Evolutionary conservation across 2,888 invertebrate species (phyloP).

Genomic region (Gnatocerus cornutus): DNA sequence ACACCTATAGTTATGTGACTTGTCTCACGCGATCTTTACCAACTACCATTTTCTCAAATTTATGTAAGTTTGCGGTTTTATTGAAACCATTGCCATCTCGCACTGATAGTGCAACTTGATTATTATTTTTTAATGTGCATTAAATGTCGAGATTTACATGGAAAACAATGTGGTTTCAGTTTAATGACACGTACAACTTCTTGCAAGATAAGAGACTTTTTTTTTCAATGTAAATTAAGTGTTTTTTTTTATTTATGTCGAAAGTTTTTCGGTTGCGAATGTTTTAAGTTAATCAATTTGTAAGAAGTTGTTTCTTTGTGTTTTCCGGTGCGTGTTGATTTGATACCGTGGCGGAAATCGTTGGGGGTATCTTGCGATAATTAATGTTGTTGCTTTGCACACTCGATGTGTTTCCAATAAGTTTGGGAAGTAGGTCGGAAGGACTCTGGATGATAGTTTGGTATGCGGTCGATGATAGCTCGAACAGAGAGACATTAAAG

Average conservation of each 20-base stretch:
- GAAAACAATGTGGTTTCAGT: slow-evolving; percentile 10
- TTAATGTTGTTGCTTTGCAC: slow-evolving; percentile 47
- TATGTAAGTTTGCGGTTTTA: slow-evolving; percentile 25
- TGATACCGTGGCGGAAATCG: slow-evolving; percentile 27
- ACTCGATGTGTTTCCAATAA: slow-evolving; percentile 43
- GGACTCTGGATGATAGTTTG: slow-evolving; percentile 45
- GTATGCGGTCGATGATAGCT: slow-evolving; percentile 46
- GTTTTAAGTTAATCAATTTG: slow-evolving; percentile 6
- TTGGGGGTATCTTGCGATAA: slow-evolving; percentile 34
- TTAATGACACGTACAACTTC: not conserved
- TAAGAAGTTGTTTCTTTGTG: slow-evolving; percentile 11
- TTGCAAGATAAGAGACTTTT: slow-evolving; percentile 3
- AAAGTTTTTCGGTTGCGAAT: not conserved
- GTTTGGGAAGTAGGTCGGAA: slow-evolving; percentile 45
- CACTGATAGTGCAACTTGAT: not conserved
- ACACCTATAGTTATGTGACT: slow-evolving; percentile 33
- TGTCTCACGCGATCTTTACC: slow-evolving; percentile 30
- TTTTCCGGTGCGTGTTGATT: slow-evolving; percentile 20
- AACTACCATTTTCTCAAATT: slow-evolving; percentile 27
- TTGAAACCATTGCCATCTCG: slow-evolving; percentile 21
- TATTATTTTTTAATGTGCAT: slow-evolving; percentile 37
- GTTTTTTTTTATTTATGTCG: too few relatives aligned
- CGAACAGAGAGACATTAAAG: slow-evolving; percentile 39
- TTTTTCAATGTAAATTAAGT: not conserved
- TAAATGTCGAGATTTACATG: slow-evolving; percentile 23